Evolutionary conservation across 2,888 invertebrate genomes (phyloP), one percentile per base, ranked within the genome.

Genomic region (Stenotaenia linearis): DNA sequence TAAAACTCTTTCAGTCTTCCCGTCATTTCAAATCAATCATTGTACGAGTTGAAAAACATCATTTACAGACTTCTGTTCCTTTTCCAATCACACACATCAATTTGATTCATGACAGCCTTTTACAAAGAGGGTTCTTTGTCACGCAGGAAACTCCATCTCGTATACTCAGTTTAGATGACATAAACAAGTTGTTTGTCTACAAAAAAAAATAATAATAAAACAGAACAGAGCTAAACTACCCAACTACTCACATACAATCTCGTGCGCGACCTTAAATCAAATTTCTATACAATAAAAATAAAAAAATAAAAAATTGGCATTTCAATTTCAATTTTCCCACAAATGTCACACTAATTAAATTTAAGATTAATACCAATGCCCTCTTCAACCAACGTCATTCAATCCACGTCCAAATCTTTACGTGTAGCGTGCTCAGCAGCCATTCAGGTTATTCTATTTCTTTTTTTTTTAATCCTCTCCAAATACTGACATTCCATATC

Each of bases 41-140:
- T 28, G 28, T 69, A 25, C 25, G 69, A 69, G 69, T 28, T 69
- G 25, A 69, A 69, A 69, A 69, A 69, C 69, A 69, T 69, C 69
- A 69, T 69, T 69, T 69, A 23, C 69, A 69, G 25, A 69, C 69
- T 28, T 69, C 50, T 69, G 69, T 69, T 69, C 69, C 69, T 28
- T 69, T 69, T 69, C 69, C 25, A 69, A 69, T 69, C 69, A 69
- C 69, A 69, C 69, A 69, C 69, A 69, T 69, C 69, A 69, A 69
- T 69, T 69, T 69, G 69, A 28, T 69, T 69, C 69, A 69, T 69
- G 69, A 28, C 69, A 69, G 69, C 69, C 23, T 28, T n/a, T 28
- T 69, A 69, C 69, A 69, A 69, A 69, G 28, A 25, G 69, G 25
- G 69, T 15, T 69, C 69, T 69, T 69, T 69, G 69, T 69, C 69